Percentiles rank a stretch among this genome's conserved stretches.
phyloP scores from a whole-genome alignment of 2,888 invertebrate genomes.

The Amblyjoppa proteus region DNA sequence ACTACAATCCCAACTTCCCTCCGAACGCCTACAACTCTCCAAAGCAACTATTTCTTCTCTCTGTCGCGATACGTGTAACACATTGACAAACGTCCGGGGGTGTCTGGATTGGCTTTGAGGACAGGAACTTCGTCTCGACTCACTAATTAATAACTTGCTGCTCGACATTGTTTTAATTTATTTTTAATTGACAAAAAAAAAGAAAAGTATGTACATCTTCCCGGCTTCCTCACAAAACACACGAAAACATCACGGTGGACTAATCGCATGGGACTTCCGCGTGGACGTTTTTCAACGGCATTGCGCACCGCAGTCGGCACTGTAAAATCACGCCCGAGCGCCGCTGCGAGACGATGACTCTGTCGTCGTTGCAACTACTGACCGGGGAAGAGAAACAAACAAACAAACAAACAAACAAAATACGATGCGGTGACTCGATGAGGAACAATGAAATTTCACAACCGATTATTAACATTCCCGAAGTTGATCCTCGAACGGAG shows the following conservation, averaged over 20 bases:
- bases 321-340: slow-evolving; percentile 2
- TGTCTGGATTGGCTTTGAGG: slow-evolving; percentile 45
- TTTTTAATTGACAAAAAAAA: not conserved
- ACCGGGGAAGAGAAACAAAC: not conserved
- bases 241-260: slow-evolving; percentile 64
- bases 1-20: slow-evolving; percentile 24
- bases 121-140: slow-evolving; percentile 41
- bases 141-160: slow-evolving; percentile 46
- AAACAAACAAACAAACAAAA: not conserved
- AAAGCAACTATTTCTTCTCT: slow-evolving; percentile 20
- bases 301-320: slow-evolving; percentile 7
- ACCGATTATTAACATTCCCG: slow-evolving; percentile 1
- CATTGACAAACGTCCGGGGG: slow-evolving; percentile 35
- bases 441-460: not conserved
- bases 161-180: slow-evolving; percentile 37
- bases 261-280: slow-evolving; percentile 81
- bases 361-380: slow-evolving; percentile 12
- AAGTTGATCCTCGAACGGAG: slow-evolving; percentile 1
- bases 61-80: slow-evolving; percentile 51
- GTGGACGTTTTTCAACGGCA: slow-evolving; percentile 60
- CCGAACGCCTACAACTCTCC: slow-evolving; percentile 25
- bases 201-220: not conserved
- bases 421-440: not conserved
- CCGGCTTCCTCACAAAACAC: slow-evolving; percentile 36
- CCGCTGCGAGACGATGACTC: slow-evolving; percentile 10